These are phyloP conservation scores for Cyrtodaria siliqua DNA, from an alignment of 2,888 invertebrate genomes.

Conservation along the genomic window DNA sequence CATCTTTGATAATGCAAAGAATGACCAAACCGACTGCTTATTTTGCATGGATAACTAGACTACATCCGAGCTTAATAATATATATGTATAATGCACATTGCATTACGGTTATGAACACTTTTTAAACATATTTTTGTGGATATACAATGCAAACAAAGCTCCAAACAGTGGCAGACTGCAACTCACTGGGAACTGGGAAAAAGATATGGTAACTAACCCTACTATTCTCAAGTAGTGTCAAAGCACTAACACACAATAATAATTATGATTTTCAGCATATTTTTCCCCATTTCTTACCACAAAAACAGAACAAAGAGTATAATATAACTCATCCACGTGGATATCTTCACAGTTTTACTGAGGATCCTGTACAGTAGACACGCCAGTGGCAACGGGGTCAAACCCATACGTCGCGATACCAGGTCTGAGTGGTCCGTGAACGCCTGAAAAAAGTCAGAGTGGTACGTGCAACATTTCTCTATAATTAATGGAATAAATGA, in stretches of 20 bases:
- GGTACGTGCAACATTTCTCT: too few relatives aligned
- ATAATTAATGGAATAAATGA: too few relatives aligned
- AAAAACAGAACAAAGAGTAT: slow-evolving; percentile 92
- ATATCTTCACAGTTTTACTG: slow-evolving; percentile 92
- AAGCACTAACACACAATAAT: not conserved
- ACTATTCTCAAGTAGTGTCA: not conserved
- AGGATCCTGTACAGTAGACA: slow-evolving; percentile 97
- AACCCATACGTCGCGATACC: slow-evolving; percentile 98
- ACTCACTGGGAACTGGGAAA: too few relatives aligned
- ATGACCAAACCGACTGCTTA: too few relatives aligned
- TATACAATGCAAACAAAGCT: too few relatives aligned
- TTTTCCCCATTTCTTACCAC: slow-evolving; percentile 86
- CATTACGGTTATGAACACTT: too few relatives aligned
- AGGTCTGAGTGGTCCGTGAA: slow-evolving; percentile 98
- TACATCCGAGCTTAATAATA: too few relatives aligned
- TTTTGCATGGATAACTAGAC: too few relatives aligned
- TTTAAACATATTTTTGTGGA: too few relatives aligned
- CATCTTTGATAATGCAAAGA: too few relatives aligned
- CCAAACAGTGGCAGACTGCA: too few relatives aligned
- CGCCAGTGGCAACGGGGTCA: slow-evolving; percentile 97
- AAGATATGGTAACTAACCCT: not conserved
- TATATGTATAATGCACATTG: too few relatives aligned
- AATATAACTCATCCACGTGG: slow-evolving; percentile 90
- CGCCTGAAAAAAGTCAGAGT: slow-evolving; percentile 89
- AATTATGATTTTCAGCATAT: not conserved